These are phyloP conservation scores for Dendroctonus ponderosae DNA, from an alignment of 1,140 invertebrate species.

Conservation along the genomic window DNA sequence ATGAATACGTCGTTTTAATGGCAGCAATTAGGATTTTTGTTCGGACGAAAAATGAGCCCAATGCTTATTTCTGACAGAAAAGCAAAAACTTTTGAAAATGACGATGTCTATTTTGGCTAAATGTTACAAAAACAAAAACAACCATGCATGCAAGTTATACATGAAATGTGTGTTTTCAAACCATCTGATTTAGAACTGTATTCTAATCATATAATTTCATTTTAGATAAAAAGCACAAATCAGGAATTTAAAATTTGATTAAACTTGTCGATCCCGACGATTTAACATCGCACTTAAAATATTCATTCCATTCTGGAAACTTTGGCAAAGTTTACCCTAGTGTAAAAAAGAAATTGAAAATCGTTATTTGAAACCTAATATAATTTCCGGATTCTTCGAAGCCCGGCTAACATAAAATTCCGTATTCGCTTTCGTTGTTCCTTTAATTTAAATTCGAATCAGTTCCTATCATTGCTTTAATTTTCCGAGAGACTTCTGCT, in stretches of 20 bases:
- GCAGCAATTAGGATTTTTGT: constrained; percentile 3
- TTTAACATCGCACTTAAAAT: neutral
- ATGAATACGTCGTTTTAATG: neutral
- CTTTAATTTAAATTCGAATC: constrained; percentile 24
- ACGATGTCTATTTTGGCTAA: no score
- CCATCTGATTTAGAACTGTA: no score
- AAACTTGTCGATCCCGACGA: neutral
- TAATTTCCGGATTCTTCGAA: constrained; percentile 18
- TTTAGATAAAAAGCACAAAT: constrained; percentile 1
- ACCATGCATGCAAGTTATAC: no score
- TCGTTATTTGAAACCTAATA: constrained; percentile 25
- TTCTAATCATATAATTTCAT: no score
- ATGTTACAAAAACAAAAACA: no score
- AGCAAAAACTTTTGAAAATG: no score
- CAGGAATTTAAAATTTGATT: constrained; percentile 18
- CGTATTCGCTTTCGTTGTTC: constrained; percentile 11
- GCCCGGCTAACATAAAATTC: constrained; percentile 10
- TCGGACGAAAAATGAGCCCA: no score
- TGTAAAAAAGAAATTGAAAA: constrained; percentile 28
- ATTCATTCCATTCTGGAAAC: neutral
- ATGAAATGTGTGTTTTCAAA: no score
- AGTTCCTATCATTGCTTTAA: constrained; percentile 15
- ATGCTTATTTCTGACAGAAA: no score
- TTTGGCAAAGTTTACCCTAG: constrained; percentile 20
- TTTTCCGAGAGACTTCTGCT: constrained; percentile 12